Evolutionary conservation across 2,113 vertebrate genomes (phyloP).

Genomic region (Narcine bancroftii): DNA sequence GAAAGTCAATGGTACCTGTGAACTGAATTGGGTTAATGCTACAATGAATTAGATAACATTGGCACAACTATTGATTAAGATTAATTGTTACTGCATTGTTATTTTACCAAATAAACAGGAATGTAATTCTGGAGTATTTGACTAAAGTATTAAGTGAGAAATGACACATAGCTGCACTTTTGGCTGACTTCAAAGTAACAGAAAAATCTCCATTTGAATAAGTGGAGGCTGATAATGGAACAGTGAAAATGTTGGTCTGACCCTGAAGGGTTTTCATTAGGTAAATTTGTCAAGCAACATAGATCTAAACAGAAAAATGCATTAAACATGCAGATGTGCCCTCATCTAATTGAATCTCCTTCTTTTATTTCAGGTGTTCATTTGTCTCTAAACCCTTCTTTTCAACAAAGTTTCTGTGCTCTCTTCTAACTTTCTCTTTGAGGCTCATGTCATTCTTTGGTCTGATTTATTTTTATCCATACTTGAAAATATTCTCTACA

Average conservation of each 20-base stretch:
- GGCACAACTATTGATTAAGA: constrained; percentile 7
- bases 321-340: neutral
- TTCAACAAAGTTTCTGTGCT: neutral
- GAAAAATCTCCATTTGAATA: neutral
- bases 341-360: neutral
- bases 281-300: neutral
- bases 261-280: neutral
- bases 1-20: neutral
- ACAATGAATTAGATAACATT: neutral
- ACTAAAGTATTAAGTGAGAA: neutral
- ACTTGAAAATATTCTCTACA: neutral
- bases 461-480: neutral
- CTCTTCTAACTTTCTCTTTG: neutral
- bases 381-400: neutral
- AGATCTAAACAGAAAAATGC: neutral
- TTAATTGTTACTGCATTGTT: neutral
- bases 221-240: neutral
- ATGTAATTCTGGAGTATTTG: constrained; percentile 24
- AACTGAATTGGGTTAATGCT: neutral
- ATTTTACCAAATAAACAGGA: neutral
- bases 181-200: neutral
- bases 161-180: neutral
- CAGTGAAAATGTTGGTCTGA: neutral
- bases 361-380: neutral
- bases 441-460: neutral